Base-by-base conservation (phyloP, 37 sponge, comb jelly and placozoan species). In the Ephydatia muelleri region DNA sequence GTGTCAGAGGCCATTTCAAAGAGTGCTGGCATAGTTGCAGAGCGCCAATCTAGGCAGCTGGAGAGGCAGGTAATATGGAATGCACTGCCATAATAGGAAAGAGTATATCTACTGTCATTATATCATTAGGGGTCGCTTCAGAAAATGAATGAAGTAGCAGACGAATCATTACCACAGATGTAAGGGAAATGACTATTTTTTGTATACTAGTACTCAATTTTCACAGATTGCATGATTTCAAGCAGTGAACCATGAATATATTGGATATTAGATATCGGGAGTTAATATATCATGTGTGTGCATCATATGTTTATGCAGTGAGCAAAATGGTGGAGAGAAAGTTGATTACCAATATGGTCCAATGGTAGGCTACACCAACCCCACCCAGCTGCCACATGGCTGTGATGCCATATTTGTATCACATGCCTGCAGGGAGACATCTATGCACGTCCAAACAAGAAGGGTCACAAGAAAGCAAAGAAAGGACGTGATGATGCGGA, bases 381-480 rank as follows among this genome's bases (percentile, higher is more conserved):
- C 57, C 57, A 14, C 57, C 57, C 19, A 3, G 6, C 43, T 6
- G 6, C 43, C 43, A 3, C 43, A 3, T 6, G 6, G 6, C 43
- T 3, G 6, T 6, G 3, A 73, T 28, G 35, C 2, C 38, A 36
- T 76, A 27, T 26, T 30, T 47, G 37, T 22, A 30, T 5, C 27
- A 8, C 9, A 2, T 21, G 21, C 21, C 11, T 40, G 29, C 25
- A 85, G 86, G 87, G 87, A 29, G 87, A 75, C 49, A 26, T 87
- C 16, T 87, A 87, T 81, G 81, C 87, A 67, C 64, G 57, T 34
- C 87, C 87, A 21, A 80, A 65, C 22, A 87, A 75, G 76, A 31
- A 33, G 27, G 49, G 25, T 37, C 57, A 31, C 47, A 64, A 72
- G 39, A 79, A 36, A 12, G 25, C 38, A 29, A 83, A 28, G 26